Base-by-base conservation (phyloP, 2,888 invertebrate genomes). In the Esperia sulphurella region DNA sequence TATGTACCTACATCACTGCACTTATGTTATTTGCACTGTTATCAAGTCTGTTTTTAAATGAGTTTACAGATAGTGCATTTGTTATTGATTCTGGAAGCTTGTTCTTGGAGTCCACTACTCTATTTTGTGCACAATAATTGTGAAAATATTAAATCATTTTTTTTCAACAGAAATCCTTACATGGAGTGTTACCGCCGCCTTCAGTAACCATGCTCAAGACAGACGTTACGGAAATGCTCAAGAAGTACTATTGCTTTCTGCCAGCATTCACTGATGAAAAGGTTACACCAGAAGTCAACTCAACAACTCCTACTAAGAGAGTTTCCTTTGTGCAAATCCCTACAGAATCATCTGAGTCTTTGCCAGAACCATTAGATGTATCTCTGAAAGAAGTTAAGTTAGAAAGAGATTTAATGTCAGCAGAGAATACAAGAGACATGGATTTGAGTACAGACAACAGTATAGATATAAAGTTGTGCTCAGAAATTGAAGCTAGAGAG, bases 131-230 rank as follows among this genome's bases (percentile, higher is more conserved):
- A n/a, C n/a, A n/a, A n/a, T n/a, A n/a, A n/a, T n/a, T n/a, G n/a
- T n/a, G n/a, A n/a, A n/a, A n/a, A n/a, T 33, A 43, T 30, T 42
- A 43, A n/a, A 43, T 21, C 6, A 29, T 14, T 38, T 38, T 8
- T 33, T 40, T 40, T 10, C 43, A 35, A 43, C 90, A 93, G 72
- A 91, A 91, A 68, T 91, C 90, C 41, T 76, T 95, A 8, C 91
- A 91, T 56, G 95, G 95, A 1, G 91, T 95, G 0, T 86, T 93
- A 8, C 95, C 95, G 14, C 95, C 95, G 8, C 95, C 95, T 0
- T 94, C 94, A 21, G 90, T 94, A 9, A 95, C 95, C 10, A 92
- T 91, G 35, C 82, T 93, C 21, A 92, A 93, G 60, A 86, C 92
- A 47, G 93, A 94, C 66, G 92, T 93, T 14, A 83, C 89, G 28